Evolutionary conservation across 2,113 vertebrate species (phyloP), one percentile per base, ranked within the genome.

Genomic region (Pluvialis apricaria): DNA sequence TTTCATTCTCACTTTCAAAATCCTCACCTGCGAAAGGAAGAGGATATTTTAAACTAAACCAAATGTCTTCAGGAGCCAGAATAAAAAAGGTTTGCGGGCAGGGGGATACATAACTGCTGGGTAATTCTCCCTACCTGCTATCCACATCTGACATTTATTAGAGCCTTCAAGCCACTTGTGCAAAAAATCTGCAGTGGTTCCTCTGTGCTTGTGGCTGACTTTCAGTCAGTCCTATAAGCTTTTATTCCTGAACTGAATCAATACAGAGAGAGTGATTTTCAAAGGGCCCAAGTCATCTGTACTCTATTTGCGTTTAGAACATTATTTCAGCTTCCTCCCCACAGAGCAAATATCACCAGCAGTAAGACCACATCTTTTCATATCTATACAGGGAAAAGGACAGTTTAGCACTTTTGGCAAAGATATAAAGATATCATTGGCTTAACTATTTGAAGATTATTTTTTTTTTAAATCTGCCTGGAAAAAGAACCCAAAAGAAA

Each of bases 271-370:
- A 94, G 82, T 66, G 93, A 82, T 93, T 97, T 97, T 93, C 92
- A 93, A 96, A 97, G 93, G 73, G 47, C 88, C 78, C 58, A 25
- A 92, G 88, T 96, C 90, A 97, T 96, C 92, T 95, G 92, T 68
- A 95, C 88, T 92, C 92, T 94, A 81, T 97, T 90, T 96, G 84
- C 6, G 3, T 96, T 79, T 84, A 58, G 81, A 95, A 84, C 78
- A 87, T 95, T 96, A 96, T 97, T 97, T 94, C 94, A 92, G 86
- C 71, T 97, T 92, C 57, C 95, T 96, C 97, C 85, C 76, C 86
- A 85, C 82, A 96, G 95, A 94, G 88, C 78, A 94, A 97, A 94
- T 96, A 94, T n/a, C 89, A 96, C 82, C 86, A 92, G 78, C 85
- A 88, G 95, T 79, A 92, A 95, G 92, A 92, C 68, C 61, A n/a